Evolutionary conservation across 1,140 invertebrate genomes (phyloP), one percentile per base, ranked within the genome.

Genomic region (Zaprionus kolodkinae): DNA sequence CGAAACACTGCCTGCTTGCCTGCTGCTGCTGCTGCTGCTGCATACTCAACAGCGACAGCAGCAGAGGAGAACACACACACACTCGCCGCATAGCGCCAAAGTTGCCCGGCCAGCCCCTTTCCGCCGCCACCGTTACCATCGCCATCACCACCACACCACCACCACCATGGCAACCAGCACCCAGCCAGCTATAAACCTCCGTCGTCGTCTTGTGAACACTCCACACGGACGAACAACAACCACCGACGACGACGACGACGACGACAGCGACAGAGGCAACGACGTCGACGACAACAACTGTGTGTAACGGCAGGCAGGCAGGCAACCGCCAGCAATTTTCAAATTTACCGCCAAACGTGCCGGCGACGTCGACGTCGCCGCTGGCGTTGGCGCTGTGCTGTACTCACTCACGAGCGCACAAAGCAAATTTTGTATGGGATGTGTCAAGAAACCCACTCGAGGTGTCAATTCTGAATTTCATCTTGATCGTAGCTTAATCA

Each of bases 381-480:
- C 43, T 75, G 72, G 60, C 33, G 27, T 21, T 36, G 27, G n/a
- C 33, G 55, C 72, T 64, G 65, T 71, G 72, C 67, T 81, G 75
- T 71, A 77, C 64, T 61, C 91, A 91, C 91, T 92, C 91, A 92
- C 76, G 91, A 76, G 59, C 72, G 54, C 55, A 89, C 82, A 82
- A 92, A 89, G 85, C 91, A 90, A 64, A 75, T 84, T 92, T 92
- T 92, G 85, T 92, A 92, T 92, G 91, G 78, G 81, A 82, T 79
- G 81, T 89, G 84, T 92, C 91, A 92, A 87, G 91, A 92, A 92
- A 92, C 91, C 91, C 91, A 87, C 91, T 92, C 81, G 79, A 77
- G 45, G 68, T 71, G 78, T 90, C 79, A 91, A 76, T 79, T 82
- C 12, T 56, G 43, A 45, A 80, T 68, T 45, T 67, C 62, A 55